Evolutionary conservation across 2,113 vertebrate genomes (phyloP).

Genomic region (Lamprotornis superbus): DNA sequence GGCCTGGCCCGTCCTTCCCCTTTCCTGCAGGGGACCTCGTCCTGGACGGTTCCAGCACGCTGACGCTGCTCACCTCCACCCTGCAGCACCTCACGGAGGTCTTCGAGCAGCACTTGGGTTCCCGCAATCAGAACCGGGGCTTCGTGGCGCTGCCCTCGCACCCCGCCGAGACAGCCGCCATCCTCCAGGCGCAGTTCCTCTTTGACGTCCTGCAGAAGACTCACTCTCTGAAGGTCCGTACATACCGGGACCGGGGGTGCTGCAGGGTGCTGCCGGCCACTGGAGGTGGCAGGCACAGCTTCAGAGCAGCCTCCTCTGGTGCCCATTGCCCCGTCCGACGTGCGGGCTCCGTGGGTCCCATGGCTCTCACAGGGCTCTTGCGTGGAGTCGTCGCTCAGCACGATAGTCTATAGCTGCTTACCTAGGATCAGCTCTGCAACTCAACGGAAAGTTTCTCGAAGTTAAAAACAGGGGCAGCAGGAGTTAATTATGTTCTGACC

Average conservation of each 20-base stretch:
- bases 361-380: background rate
- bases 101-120: conserved; percentile 87
- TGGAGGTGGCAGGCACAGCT: background rate
- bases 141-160: conserved; percentile 94
- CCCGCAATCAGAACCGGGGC: conserved; percentile 85
- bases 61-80: conserved; percentile 82
- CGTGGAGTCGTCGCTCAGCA: fast-evolving
- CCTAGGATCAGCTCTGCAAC: background rate
- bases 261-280: background rate
- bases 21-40: conserved; percentile 82
- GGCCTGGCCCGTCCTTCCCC: background rate
- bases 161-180: conserved; percentile 83
- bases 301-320: background rate
- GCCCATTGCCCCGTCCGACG: fast-evolving
- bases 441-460: background rate
- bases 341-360: fast-evolving
- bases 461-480: background rate
- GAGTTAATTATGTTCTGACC: background rate
- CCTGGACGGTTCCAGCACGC: conserved; percentile 87
- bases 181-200: conserved; percentile 92
- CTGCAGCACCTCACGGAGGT: conserved; percentile 87
- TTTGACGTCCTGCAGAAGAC: conserved; percentile 96
- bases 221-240: conserved; percentile 85
- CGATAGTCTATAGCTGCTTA: background rate
- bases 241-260: fast-evolving